These are phyloP conservation scores for Urocolius indicus DNA, from an alignment of 2,113 vertebrate species.

Conservation along the genomic window DNA sequence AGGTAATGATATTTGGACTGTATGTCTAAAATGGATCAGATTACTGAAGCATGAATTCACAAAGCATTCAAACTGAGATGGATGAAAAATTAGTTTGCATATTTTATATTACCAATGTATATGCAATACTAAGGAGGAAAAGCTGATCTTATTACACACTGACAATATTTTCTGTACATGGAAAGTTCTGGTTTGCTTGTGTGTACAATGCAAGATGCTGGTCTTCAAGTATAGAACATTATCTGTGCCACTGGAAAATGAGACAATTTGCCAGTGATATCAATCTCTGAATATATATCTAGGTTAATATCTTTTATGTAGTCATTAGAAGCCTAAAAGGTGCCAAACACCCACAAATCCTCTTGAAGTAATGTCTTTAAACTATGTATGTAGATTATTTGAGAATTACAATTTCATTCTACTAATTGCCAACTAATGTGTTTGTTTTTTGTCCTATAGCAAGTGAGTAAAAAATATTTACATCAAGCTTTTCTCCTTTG, in stretches of 20 bases:
- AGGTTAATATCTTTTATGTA: background rate
- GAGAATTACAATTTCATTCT: background rate
- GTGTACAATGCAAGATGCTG: background rate
- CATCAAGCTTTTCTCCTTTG: background rate
- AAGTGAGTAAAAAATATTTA: background rate
- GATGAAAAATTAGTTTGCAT: constrained; percentile 44
- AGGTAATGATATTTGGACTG: constrained; percentile 44
- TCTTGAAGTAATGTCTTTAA: background rate
- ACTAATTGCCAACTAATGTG: background rate
- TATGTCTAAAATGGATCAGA: constrained; percentile 27
- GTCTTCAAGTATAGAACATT: background rate
- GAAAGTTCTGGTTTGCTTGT: background rate
- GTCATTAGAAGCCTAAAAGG: background rate
- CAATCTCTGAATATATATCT: background rate
- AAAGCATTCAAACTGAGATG: constrained; percentile 24
- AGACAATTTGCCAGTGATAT: background rate
- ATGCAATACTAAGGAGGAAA: background rate
- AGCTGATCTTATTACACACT: background rate
- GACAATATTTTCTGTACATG: background rate
- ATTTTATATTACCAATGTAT: constrained; percentile 24
- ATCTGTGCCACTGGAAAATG: background rate
- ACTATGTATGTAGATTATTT: background rate
- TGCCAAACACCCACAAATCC: background rate
- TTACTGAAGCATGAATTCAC: constrained; percentile 36
- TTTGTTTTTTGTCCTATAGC: background rate